Base-by-base conservation (phyloP, 2,888 invertebrate genomes). In the Cremastobaeus sp. region DNA sequence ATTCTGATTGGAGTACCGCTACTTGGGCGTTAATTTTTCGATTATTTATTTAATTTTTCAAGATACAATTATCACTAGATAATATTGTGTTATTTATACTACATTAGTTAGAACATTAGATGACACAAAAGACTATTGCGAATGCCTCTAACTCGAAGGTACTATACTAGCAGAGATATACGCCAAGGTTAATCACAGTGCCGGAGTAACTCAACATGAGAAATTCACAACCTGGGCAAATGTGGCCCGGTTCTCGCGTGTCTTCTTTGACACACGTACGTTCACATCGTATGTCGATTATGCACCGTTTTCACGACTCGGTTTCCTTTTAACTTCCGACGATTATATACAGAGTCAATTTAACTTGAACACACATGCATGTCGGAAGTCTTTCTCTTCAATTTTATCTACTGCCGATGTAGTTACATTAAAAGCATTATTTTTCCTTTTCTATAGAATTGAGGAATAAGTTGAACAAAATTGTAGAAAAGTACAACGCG, bases 141-240 rank as follows among this genome's bases (percentile, higher is more conserved):
- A 25, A 25, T 25, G 8, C 25, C n/a, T n/a, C n/a, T n/a, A n/a
- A n/a, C n/a, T n/a, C n/a, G n/a, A n/a, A n/a, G 45, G 43, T 68
- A 59, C 59, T 50, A 43, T 14, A 37, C 35, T 68, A 60, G 62
- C 55, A 48, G 71, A 64, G 59, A 71, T 52, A 57, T 77, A 73
- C 73, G 57, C 76, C 83, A 84, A 83, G 84, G 83, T 84, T 77
- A 83, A 78, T 78, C 72, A 77, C 43, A 60, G 60, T 65, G 62
- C 60, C 74, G 65, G 54, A 64, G 76, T 68, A 77, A 75, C 76
- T 69, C 72, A 73, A 80, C 77, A 71, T 79, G 52, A 55, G 62
- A 66, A 62, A 65, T 66, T 76, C 74, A 41, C 68, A 74, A 70
- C 70, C 60, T 66, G 72, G 73, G 64, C 60, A 55, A 76, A 77